Base-by-base conservation (phyloP, 1,140 invertebrate genomes). In the Macrotrachela quadricornifera region DNA sequence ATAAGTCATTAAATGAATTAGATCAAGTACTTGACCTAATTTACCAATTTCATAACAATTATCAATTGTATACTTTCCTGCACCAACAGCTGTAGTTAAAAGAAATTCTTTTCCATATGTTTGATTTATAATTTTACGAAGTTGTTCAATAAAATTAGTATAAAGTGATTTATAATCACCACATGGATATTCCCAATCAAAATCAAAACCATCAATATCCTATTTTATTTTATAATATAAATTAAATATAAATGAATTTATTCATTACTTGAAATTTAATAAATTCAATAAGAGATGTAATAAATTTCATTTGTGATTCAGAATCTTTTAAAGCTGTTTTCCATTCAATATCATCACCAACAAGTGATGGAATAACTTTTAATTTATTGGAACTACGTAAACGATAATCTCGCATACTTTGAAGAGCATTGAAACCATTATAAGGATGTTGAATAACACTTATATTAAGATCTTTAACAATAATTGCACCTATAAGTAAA, bases 161-260 rank as follows among this genome's bases (percentile, higher is more conserved):
- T 39, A 49, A 39, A 39, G 39, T 18, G 18, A 49, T 37, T 49
- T 49, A 37, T 49, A 36, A 9, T 49, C 39, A 18, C 39, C 39
- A 18, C 48, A 49, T 13, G 48, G 48, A 41, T 49, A 49, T 49
- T 49, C 48, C 48, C 48, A 49, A 39, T 49, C 48, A 49, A 49
- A 49, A 49, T 49, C 48, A 17, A 49, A 17, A 13, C 48, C 48
- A 49, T 49, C 37, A 21, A 18, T 17, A 17, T 17, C 17, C n/a
- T 16, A 41, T 17, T 2, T 39, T 11, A 13, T 13, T 10, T 15
- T 37, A 39, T 39, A 0, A 39, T 41, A 15, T 40, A 17, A 41
- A 16, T 16, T 12, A 18, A 40, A 17, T 10, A 40, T 2, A 49
- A 13, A 18, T 16, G 40, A 49, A 12, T 49, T 30, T 30, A 30